phyloP scores from a whole-genome alignment of 1,140 invertebrate genomes.

The Homarus americanus region DNA sequence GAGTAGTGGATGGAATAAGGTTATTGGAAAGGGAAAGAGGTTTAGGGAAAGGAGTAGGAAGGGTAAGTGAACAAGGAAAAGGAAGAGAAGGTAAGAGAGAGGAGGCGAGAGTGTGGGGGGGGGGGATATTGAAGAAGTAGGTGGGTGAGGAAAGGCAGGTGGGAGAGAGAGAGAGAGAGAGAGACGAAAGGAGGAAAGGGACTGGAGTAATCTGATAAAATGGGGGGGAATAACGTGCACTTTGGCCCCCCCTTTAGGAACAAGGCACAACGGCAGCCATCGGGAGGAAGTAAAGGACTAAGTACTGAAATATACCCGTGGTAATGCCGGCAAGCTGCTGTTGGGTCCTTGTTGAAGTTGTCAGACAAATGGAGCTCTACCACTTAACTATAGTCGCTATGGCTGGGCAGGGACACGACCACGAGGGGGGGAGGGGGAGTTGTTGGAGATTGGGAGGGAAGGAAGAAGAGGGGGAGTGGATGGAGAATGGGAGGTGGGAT shows the following conservation, averaged over 20 bases:
- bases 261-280: background rate
- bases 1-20: no score
- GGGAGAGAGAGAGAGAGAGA: background rate
- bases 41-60: background rate
- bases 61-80: background rate
- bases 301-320: slow-evolving; percentile 28
- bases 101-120: background rate
- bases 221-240: background rate
- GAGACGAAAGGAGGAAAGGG: background rate
- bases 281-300: slow-evolving; percentile 17
- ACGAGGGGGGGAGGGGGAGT: no score
- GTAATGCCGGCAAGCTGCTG: slow-evolving; percentile 30
- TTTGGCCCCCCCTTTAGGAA: slow-evolving; percentile 17
- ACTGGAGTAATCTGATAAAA: slow-evolving; percentile 28
- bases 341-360: slow-evolving; percentile 11
- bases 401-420: background rate
- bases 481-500: no score
- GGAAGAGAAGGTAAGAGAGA: background rate
- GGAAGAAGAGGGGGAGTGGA: no score
- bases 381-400: slow-evolving; percentile 16
- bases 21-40: background rate
- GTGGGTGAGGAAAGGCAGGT: background rate
- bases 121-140: background rate
- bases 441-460: no score
- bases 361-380: slow-evolving; percentile 24